Evolutionary conservation across 2,888 invertebrate species (phyloP).

Genomic region (Troglohyphantes excavatus): DNA sequence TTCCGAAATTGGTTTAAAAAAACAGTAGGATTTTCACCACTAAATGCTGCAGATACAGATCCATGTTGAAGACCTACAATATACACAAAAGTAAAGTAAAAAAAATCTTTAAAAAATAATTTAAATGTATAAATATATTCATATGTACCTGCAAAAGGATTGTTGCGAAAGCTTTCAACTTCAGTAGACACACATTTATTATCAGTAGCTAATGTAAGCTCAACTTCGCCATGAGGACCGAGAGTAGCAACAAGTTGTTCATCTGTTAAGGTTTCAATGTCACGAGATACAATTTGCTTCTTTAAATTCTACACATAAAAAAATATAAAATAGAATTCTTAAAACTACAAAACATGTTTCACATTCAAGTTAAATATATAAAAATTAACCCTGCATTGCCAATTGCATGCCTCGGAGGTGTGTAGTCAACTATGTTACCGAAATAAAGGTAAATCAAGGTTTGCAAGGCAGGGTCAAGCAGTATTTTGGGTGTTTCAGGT

Average conservation of each 20-base stretch:
- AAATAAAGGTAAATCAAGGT: too few species aligned
- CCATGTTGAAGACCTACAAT: conserved; percentile 79
- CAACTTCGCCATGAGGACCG: conserved; percentile 78
- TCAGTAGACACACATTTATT: conserved; percentile 90
- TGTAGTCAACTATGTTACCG: too few species aligned
- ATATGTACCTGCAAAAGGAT: conserved; percentile 92
- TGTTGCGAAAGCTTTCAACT: conserved; percentile 85
- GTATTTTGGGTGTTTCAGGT: too few species aligned
- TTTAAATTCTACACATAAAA: conserved; percentile 43
- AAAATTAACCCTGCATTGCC: too few species aligned
- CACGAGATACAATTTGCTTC: conserved; percentile 89
- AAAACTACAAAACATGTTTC: too few species aligned
- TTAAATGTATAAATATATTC: neutral
- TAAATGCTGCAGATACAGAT: conserved; percentile 54
- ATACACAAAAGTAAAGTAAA: neutral
- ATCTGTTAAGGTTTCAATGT: conserved; percentile 91
- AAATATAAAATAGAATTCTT: too few species aligned
- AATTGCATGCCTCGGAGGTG: too few species aligned
- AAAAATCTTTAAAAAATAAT: neutral
- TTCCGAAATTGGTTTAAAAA: conserved; percentile 38
- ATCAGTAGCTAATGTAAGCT: conserved; percentile 75
- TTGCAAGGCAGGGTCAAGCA: too few species aligned
- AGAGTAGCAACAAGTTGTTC: conserved; percentile 80
- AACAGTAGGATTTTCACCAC: conserved; percentile 15
- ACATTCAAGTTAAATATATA: too few species aligned